These are phyloP conservation scores for Chironomus striatipennis DNA, from an alignment of 1,140 invertebrate genomes.

Conservation along the genomic window DNA sequence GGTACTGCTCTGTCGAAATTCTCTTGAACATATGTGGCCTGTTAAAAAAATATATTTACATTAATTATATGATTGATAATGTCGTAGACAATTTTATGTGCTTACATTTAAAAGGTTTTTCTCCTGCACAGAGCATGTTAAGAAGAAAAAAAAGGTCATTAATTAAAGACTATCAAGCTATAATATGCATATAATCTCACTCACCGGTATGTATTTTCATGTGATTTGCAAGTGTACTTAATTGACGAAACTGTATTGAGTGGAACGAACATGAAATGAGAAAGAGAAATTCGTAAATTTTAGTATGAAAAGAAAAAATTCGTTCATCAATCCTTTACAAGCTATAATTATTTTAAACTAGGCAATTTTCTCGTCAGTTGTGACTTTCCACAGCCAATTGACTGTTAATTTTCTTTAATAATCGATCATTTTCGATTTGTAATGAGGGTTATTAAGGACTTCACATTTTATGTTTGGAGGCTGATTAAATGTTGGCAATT, in stretches of 20 bases:
- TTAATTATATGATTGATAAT: neutral
- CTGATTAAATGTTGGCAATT: too few species aligned
- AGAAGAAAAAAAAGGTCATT: neutral
- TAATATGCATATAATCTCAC: neutral
- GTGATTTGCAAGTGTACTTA: constrained; percentile 39
- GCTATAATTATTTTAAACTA: too few species aligned
- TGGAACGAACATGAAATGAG: neutral
- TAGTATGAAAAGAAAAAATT: too few species aligned
- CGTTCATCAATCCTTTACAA: too few species aligned
- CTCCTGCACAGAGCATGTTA: constrained; percentile 26
- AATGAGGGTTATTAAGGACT: too few species aligned
- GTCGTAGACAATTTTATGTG: neutral
- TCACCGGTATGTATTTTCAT: constrained; percentile 38
- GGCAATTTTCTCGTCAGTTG: too few species aligned
- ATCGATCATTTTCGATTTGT: too few species aligned
- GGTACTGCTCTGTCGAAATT: constrained; percentile 36
- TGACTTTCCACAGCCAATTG: too few species aligned
- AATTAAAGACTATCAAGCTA: neutral
- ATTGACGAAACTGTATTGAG: constrained; percentile 34
- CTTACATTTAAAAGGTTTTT: constrained; percentile 39
- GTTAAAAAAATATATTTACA: neutral
- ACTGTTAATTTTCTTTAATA: too few species aligned
- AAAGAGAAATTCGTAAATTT: constrained; percentile 5
- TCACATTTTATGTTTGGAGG: too few species aligned
- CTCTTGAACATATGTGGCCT: neutral